Conservation (phyloP, 2,113 vertebrate species). For the Neogale vison region DNA sequence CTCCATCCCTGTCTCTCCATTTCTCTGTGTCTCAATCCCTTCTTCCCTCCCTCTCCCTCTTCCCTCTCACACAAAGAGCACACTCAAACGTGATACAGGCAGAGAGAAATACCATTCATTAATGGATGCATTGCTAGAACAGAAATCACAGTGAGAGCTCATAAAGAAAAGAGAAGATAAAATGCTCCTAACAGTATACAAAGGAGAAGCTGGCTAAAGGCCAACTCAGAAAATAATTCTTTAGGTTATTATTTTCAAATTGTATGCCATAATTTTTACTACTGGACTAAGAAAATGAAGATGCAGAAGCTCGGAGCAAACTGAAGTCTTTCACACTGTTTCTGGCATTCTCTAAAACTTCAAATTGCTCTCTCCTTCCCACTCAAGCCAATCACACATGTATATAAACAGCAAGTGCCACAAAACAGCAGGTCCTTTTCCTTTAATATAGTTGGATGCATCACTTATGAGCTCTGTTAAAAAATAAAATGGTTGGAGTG, state of each 20-base stretch:
- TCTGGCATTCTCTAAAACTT: not conserved
- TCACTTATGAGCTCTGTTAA: slow-evolving; percentile 17
- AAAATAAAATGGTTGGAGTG: slow-evolving; percentile 6
- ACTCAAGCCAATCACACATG: not conserved
- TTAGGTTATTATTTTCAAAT: slow-evolving; percentile 46
- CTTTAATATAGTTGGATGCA: slow-evolving; percentile 12
- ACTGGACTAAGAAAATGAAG: not conserved
- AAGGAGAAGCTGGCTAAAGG: slow-evolving; percentile 2
- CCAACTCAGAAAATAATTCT: not conserved
- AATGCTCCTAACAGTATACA: not conserved
- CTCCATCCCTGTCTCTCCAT: not conserved
- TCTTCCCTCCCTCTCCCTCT: not conserved
- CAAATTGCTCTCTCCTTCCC: slow-evolving; percentile 1
- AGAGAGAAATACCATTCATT: not conserved
- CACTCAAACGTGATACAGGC: not conserved
- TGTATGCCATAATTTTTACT: not conserved
- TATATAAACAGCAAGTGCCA: not conserved
- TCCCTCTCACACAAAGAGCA: not conserved
- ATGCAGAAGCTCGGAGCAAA: not conserved
- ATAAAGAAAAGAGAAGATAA: slow-evolving; percentile 48
- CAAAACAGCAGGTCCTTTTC: not conserved
- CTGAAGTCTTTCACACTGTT: slow-evolving; percentile 18
- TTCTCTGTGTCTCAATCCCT: not conserved
- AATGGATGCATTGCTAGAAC: slow-evolving; percentile 19
- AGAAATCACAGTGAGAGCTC: slow-evolving; percentile 39